These are phyloP conservation scores for Nephrotoma flavescens DNA, from an alignment of 2,888 invertebrate species.

Conservation along the genomic window DNA sequence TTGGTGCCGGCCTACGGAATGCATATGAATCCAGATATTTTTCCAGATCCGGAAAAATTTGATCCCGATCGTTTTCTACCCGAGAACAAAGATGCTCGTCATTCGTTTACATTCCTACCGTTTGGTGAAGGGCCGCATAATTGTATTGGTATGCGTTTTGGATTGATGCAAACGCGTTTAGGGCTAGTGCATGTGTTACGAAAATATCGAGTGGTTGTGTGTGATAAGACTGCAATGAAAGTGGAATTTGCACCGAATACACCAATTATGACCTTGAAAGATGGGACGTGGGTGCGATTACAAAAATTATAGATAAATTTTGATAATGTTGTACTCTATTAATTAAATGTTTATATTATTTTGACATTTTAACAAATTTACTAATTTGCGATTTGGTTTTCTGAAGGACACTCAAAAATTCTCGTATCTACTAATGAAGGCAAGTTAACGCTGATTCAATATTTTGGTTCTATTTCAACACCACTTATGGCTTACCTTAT, in stretches of 20 bases:
- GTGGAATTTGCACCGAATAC: neutral
- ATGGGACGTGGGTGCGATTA: constrained; percentile 9
- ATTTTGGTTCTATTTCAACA: no score
- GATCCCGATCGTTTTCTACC: constrained; percentile 40
- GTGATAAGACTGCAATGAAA: constrained; percentile 11
- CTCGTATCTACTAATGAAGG: no score
- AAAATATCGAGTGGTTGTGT: constrained; percentile 13
- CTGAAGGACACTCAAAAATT: no score
- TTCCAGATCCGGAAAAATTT: constrained; percentile 40
- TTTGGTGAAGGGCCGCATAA: constrained; percentile 14
- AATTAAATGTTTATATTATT: no score
- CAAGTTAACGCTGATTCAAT: no score
- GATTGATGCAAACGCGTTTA: constrained; percentile 6
- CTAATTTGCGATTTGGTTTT: no score
- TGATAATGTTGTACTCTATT: no score
- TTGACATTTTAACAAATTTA: no score
- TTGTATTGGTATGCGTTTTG: constrained; percentile 16
- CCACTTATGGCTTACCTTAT: no score
- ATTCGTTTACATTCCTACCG: constrained; percentile 15
- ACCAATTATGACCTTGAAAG: neutral
- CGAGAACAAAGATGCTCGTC: constrained; percentile 33
- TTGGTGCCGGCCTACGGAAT: constrained; percentile 35
- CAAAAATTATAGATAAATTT: neutral
- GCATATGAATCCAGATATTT: constrained; percentile 38
- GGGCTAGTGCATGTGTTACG: constrained; percentile 6